Conservation (phyloP, 2,797 vertebrate species). For the Gadopsis marmoratus region DNA sequence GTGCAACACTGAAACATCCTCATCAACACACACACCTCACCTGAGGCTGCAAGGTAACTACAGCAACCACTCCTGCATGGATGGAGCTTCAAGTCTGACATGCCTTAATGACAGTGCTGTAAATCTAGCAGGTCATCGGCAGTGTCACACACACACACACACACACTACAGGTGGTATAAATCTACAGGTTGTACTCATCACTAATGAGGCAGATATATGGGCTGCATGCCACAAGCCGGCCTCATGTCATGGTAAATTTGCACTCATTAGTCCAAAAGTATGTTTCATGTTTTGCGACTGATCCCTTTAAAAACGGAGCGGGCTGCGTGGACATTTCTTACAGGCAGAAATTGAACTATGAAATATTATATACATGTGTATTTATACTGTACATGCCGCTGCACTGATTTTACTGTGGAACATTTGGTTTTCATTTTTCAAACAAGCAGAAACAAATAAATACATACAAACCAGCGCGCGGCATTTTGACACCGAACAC, state of each 20-base stretch:
- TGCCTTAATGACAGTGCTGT: constrained; percentile 59
- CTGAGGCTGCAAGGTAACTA: constrained; percentile 40
- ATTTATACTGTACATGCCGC: background rate
- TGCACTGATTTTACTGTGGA: too few relatives aligned
- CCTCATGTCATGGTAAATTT: constrained; percentile 25
- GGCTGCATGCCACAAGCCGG: constrained; percentile 4
- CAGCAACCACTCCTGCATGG: constrained; percentile 24
- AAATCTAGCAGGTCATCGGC: constrained; percentile 59
- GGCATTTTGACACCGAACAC: background rate
- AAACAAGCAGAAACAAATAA: too few relatives aligned
- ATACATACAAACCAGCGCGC: too few relatives aligned
- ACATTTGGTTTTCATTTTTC: background rate
- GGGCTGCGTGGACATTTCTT: background rate
- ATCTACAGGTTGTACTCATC: constrained; percentile 33
- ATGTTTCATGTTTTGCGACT: background rate
- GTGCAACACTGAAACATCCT: background rate
- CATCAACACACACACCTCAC: constrained; percentile 20
- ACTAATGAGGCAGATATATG: constrained; percentile 7
- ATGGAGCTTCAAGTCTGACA: constrained; percentile 26
- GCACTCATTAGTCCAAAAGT: background rate
- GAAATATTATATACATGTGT: too few relatives aligned
- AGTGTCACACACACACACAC: constrained; percentile 41
- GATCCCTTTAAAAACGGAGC: background rate
- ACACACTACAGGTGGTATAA: constrained; percentile 30
- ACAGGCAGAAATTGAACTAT: background rate